Evolutionary conservation across 2,888 invertebrate genomes (phyloP).

Genomic region (Ophion slaviceki): DNA sequence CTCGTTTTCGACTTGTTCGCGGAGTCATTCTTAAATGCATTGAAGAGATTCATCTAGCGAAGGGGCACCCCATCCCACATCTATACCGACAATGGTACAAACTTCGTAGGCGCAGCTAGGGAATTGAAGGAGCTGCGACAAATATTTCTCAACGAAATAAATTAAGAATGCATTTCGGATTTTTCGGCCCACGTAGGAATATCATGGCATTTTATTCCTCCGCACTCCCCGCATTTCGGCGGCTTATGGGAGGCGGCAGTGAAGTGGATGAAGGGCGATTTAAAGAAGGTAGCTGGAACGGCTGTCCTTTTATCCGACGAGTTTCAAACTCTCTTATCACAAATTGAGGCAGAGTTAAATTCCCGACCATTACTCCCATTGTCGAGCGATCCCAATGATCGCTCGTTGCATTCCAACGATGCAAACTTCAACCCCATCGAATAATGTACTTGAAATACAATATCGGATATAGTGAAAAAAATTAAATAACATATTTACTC

Average conservation of each 20-base stretch:
- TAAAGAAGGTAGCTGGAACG: constrained; percentile 73
- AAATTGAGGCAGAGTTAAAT: constrained; percentile 66
- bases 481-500: too few relatives aligned
- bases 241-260: constrained; percentile 75
- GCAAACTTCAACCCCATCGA: too few relatives aligned
- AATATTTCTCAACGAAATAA: constrained; percentile 4
- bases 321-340: constrained; percentile 56
- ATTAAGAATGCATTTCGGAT: neutral
- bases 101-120: constrained; percentile 41
- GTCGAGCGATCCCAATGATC: constrained; percentile 59
- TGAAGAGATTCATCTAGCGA: constrained; percentile 22
- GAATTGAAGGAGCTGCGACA: constrained; percentile 1
- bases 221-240: constrained; percentile 70
- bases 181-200: neutral
- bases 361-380: constrained; percentile 64
- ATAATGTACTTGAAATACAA: too few relatives aligned
- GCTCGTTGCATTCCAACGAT: too few relatives aligned
- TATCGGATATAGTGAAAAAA: too few relatives aligned
- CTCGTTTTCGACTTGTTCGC: constrained; percentile 32
- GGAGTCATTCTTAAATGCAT: constrained; percentile 15
- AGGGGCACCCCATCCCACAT: constrained; percentile 1
- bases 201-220: constrained; percentile 26
- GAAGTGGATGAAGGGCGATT: constrained; percentile 74
- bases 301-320: constrained; percentile 66
- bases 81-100: constrained; percentile 45